Base-by-base conservation (phyloP, 2,797 vertebrate genomes). In the Danio aesculapii region DNA sequence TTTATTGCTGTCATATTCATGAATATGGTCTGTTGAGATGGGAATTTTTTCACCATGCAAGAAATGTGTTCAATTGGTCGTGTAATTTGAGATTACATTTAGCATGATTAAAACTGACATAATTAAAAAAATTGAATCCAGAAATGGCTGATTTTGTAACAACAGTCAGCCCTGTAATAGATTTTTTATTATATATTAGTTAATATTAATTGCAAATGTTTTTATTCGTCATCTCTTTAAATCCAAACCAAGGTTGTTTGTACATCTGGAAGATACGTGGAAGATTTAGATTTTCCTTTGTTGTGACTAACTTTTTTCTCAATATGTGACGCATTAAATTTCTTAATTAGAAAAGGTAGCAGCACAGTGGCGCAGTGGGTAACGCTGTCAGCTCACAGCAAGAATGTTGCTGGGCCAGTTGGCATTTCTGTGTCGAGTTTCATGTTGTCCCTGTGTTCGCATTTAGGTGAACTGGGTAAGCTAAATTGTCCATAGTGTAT, bases 1-100 rank as follows among this genome's bases (percentile, higher is more conserved):
- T 84, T 84, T 39, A 75, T 81, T 76, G 47, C 59, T 16, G 19
- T 68, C 57, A 46, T 62, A 13, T 19, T 63, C 12, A 19, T 64
- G 13, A 59, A 84, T 74, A 67, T 74, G 39, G 39, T 30, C 30
- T 30, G 30, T 30, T 43, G 50, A 74, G 47, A 53, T 63, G 13
- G n/a, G 43, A 21, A 14, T 13, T 43, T 75, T 79, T 81, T 75
- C n/a, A 79, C 47, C 72, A 55, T 43, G 17, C 68, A 71, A 13
- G 16, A 71, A 55, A 43, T 44, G 13, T 52, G 11, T n/a, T 69
- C 9, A 6, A 30, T 79, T 52, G 16, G 68, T 73, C n/a, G 55
- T 72, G 58, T 53, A 61, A 61, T 30, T 46, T 80, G 61, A 53
- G 47, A 49, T 62, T 6, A 10, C 8, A 68, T 52, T 52, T 10